Base-by-base conservation (phyloP, 2,113 vertebrate species). In the Cynocephalus volans region DNA sequence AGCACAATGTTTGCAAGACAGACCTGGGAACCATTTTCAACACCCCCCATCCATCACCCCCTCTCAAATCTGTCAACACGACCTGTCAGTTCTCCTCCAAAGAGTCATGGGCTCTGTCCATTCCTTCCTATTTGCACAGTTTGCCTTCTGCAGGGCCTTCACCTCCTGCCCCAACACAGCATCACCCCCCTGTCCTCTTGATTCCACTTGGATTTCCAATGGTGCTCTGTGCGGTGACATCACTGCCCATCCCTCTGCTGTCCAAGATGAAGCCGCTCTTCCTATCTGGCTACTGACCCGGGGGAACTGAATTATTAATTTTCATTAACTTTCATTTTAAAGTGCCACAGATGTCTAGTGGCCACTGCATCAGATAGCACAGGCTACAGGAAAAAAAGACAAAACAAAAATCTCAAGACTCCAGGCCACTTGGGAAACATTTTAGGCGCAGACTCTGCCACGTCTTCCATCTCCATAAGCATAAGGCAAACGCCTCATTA, bases 381-480 rank as follows among this genome's bases (percentile, higher is more conserved):
- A 65, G 12, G 56, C 33, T 15, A 48, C 3, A n/a, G 56, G 54
- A 45, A 88, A 45, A 65, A 76, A 45, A 11, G 8, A 8, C 23
- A 41, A 48, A 77, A 18, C 45, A 36, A 8, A 52, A 7, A 41
- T 41, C 9, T 83, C 11, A 1, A 15, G 85, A 58, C 19, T 50
- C 36, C 75, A 28, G 1, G 0, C 19, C 23, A 21, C 14, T 11
- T 19, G 9, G 48, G 31, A 73, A 60, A 50, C 33, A 48, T 5
- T 18, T 31, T 26, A 4, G 54, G 18, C 7, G 9, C 3, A 0
- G 33, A 18, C 18, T 45, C 21, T 8, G 10, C 3, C 3, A 1
- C 11, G 9, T 24, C 33, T 14, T 65, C 54, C 31, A 48, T 33
- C 23, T 24, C 50, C 48, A 54, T 12, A 24, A 82, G 24, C 26